Conservation (phyloP, 2,797 vertebrate species). For the Helostoma temminkii region DNA sequence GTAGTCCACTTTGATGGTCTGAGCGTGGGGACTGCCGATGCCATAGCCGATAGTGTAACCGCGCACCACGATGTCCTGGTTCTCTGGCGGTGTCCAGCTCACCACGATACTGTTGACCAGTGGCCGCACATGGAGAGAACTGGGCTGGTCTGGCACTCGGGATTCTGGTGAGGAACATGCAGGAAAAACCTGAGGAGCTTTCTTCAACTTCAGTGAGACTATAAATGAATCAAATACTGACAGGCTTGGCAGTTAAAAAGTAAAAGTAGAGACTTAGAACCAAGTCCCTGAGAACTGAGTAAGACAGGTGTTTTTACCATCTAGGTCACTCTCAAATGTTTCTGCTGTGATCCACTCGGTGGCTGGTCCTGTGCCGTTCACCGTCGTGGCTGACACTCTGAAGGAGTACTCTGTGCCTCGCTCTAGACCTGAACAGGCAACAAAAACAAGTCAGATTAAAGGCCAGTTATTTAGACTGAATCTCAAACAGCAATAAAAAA, state of each 20-base stretch:
- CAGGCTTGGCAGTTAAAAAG: not conserved
- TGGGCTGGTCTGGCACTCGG: conserved; percentile 94
- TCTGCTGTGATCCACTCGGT: conserved; percentile 93
- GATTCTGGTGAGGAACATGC: conserved; percentile 83
- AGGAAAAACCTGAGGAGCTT: not conserved
- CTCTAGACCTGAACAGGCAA: conserved; percentile 87
- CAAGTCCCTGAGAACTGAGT: not conserved
- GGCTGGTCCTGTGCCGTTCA: conserved; percentile 93
- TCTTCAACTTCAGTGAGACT: not conserved
- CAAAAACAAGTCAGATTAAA: conserved; percentile 17
- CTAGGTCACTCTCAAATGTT: conserved; percentile 97
- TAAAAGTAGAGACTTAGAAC: not conserved
- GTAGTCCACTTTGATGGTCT: conserved; percentile 97
- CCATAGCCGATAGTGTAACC: conserved; percentile 96
- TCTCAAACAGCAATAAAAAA: conserved; percentile 17
- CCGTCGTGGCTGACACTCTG: conserved; percentile 90
- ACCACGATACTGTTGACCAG: conserved; percentile 97
- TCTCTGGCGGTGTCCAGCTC: conserved; percentile 98
- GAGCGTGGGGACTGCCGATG: conserved; percentile 95
- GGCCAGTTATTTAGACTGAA: not conserved
- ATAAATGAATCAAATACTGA: not conserved
- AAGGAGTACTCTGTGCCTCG: conserved; percentile 96
- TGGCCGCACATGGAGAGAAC: conserved; percentile 94
- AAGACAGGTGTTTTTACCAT: conserved; percentile 85
- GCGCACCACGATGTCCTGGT: conserved; percentile 98